These are phyloP conservation scores for Eolophus roseicapilla DNA, from an alignment of 2,113 vertebrate genomes.

Conservation along the genomic window DNA sequence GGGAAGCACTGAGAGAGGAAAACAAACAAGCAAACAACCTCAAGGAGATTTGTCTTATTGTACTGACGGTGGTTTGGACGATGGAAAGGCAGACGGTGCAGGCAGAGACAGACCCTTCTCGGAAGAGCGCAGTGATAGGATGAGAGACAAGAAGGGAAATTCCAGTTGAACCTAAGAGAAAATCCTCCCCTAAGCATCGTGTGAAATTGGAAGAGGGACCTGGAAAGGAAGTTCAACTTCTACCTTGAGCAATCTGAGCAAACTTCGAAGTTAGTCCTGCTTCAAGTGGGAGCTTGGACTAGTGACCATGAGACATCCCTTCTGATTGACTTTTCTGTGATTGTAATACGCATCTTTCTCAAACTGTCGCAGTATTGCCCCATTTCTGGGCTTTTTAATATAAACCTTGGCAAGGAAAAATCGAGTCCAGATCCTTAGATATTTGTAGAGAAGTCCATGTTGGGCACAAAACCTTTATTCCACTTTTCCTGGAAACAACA, in stretches of 20 bases:
- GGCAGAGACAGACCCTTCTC: neutral
- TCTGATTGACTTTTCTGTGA: neutral
- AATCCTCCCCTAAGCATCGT: neutral
- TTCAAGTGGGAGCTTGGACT: neutral
- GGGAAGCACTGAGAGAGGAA: neutral
- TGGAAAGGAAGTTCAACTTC: neutral
- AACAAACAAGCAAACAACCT: neutral
- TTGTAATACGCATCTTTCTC: neutral
- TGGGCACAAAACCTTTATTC: accelerated
- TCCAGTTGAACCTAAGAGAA: neutral
- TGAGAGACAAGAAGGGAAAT: neutral
- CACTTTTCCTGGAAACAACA: neutral
- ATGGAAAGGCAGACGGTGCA: neutral
- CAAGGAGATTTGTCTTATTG: neutral
- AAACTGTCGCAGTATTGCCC: neutral
- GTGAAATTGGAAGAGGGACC: neutral
- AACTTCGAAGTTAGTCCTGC: neutral
- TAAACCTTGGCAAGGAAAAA: neutral
- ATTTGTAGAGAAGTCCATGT: neutral
- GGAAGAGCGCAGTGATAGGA: neutral
- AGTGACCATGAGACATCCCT: neutral
- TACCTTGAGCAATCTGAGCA: neutral
- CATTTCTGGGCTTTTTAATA: neutral
- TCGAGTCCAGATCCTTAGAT: neutral
- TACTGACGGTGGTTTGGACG: neutral